Base-by-base conservation (phyloP, 1,140 invertebrate genomes). In the Wiebesia pumilae region DNA sequence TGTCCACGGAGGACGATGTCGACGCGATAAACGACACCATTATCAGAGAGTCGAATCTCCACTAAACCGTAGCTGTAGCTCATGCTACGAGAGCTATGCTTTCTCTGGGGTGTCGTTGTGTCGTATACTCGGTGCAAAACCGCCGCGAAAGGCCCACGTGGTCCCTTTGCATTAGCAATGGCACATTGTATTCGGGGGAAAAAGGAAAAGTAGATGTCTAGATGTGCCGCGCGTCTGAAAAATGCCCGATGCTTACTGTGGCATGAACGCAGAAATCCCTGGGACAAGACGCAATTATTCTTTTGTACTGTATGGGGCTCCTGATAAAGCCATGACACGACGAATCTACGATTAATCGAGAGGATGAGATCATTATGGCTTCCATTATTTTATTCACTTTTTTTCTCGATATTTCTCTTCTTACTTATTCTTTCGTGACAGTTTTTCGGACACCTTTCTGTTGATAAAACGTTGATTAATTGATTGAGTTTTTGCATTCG, bases 21-120 rank as follows among this genome's bases (percentile, higher is more conserved):
- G 40, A 27, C 14, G 78, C 80, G 71, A 87, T 84, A 84, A 87
- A 87, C 81, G 86, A 87, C 71, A 83, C 86, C 86, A 84, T 87
- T 87, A 87, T 87, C 75, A 51, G 82, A 40, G 67, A 84, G 82
- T 84, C 58, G 82, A 38, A 87, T 84, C 86, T 81, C 86, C 78
- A 87, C 84, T 87, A 87, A 87, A 87, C 84, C 82, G 35, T 73
- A 84, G 84, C 77, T 84, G 54, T 16, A 62, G 67, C 24, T 73
- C 16, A 27, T 4, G 24, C 24, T 62, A 14, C 3, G 58, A 30
- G 30, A 19, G 35, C 38, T 47, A 47, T 54, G n/a, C 51, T 81
- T 86, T 73, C 85, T 82, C 85, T 67, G 1, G 80, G 80, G 85
- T 83, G 30, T 86, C 79, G 58, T 83, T 82, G 12, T 35, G 6